These are phyloP conservation scores for Ancistrus triradiatus DNA, from an alignment of 2,113 vertebrate genomes.

Conservation along the genomic window DNA sequence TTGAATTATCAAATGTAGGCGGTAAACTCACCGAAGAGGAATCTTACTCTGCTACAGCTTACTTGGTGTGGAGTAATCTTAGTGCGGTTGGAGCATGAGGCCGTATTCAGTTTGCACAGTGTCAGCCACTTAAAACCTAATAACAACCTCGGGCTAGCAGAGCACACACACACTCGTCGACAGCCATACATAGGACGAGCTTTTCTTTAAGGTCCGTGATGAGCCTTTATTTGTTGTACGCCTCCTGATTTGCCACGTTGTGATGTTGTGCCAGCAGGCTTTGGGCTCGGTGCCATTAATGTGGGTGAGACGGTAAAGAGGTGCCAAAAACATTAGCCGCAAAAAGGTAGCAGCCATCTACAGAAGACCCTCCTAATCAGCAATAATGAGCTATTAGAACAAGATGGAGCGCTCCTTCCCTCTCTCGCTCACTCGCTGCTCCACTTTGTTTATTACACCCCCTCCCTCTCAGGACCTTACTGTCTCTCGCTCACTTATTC, in stretches of 20 bases:
- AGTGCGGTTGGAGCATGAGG: too few species aligned
- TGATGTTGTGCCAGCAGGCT: conserved; percentile 16
- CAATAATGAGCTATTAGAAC: conserved; percentile 41
- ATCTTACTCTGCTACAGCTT: too few species aligned
- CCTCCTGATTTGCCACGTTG: conserved; percentile 8
- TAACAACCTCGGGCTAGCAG: neutral
- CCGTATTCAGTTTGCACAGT: neutral
- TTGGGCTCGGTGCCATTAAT: conserved; percentile 30
- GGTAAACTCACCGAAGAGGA: too few species aligned
- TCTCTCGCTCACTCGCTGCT: conserved; percentile 28
- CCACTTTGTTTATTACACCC: conserved; percentile 25
- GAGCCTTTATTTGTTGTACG: conserved; percentile 18
- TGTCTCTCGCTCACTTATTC: conserved; percentile 41
- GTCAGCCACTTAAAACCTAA: neutral
- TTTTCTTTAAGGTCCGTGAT: conserved; percentile 4
- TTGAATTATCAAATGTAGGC: too few species aligned
- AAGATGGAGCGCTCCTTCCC: conserved; percentile 33
- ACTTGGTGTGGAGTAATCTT: neutral
- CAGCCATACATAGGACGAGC: neutral
- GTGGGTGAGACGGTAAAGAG: conserved; percentile 33
- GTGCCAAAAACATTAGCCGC: conserved; percentile 40
- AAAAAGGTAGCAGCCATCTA: conserved; percentile 36
- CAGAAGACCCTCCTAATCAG: conserved; percentile 37
- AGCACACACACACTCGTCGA: conserved; percentile 10
- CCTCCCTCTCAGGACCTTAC: conserved; percentile 31